These are phyloP conservation scores for Etia nguti DNA, from an alignment of 2,113 vertebrate species.

Conservation along the genomic window DNA sequence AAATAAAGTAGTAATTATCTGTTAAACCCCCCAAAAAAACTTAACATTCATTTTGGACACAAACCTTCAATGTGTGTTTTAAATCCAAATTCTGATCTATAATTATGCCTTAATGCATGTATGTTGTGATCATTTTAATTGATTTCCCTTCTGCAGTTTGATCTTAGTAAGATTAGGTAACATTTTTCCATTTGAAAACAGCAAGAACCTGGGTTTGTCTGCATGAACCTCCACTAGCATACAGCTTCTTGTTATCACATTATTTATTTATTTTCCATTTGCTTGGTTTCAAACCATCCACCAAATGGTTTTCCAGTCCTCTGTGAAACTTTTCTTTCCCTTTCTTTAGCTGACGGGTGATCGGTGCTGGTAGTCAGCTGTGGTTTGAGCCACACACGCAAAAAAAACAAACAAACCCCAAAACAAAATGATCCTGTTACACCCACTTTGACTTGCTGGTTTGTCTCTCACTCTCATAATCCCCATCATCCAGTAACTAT, in stretches of 20 bases:
- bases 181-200: background rate
- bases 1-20: background rate
- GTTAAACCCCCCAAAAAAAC: fast-evolving
- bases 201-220: background rate
- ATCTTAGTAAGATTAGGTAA: background rate
- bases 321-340: background rate
- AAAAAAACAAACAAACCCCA: background rate
- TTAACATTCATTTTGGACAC: background rate
- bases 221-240: background rate
- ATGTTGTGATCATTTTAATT: background rate
- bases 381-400: background rate
- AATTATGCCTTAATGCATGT: background rate
- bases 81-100: background rate
- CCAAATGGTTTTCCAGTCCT: background rate
- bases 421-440: background rate
- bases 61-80: background rate
- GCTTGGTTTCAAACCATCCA: background rate
- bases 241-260: background rate
- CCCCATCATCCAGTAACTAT: background rate
- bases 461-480: background rate
- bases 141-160: background rate
- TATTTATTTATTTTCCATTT: background rate
- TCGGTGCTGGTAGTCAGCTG: background rate
- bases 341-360: background rate
- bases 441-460: background rate